Percentiles rank a stretch among this genome's conserved stretches.
phyloP scores from a whole-genome alignment of 2,797 vertebrate species.

The Florisuga fusca region DNA sequence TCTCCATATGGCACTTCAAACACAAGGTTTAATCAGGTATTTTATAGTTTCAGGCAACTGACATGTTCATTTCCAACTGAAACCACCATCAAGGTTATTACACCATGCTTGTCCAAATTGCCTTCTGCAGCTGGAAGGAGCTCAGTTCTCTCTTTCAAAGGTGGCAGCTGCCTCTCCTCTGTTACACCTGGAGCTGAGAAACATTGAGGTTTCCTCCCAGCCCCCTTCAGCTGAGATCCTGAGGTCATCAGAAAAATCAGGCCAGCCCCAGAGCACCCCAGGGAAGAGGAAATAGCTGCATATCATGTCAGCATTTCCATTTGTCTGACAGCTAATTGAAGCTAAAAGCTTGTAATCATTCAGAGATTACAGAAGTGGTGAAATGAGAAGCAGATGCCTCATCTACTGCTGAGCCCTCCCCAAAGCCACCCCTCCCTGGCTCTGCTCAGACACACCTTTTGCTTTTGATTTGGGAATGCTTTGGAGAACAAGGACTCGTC shows the following conservation, averaged over 20 bases:
- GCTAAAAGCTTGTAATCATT: background rate
- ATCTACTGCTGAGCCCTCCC: fast-evolving
- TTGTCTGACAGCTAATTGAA: background rate
- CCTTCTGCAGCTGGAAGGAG: background rate
- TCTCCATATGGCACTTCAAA: background rate
- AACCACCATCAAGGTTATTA: background rate
- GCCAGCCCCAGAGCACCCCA: background rate
- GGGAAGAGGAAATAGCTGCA: background rate
- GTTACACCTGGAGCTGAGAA: background rate
- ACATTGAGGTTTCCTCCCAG: background rate
- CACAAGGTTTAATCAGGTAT: background rate
- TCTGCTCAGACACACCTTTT: background rate
- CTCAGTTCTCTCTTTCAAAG: background rate
- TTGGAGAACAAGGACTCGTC: background rate
- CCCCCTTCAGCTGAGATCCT: background rate
- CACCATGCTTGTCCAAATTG: fast-evolving
- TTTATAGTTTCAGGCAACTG: background rate
- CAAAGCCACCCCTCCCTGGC: background rate
- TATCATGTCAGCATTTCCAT: background rate
- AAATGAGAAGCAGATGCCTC: background rate
- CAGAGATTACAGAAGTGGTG: background rate
- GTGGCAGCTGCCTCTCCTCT: background rate
- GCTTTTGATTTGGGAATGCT: background rate
- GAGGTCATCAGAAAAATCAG: background rate
- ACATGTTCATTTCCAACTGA: background rate